phyloP scores from a whole-genome alignment of 2,797 vertebrate species.

The Melanotaenia nigrans region DNA sequence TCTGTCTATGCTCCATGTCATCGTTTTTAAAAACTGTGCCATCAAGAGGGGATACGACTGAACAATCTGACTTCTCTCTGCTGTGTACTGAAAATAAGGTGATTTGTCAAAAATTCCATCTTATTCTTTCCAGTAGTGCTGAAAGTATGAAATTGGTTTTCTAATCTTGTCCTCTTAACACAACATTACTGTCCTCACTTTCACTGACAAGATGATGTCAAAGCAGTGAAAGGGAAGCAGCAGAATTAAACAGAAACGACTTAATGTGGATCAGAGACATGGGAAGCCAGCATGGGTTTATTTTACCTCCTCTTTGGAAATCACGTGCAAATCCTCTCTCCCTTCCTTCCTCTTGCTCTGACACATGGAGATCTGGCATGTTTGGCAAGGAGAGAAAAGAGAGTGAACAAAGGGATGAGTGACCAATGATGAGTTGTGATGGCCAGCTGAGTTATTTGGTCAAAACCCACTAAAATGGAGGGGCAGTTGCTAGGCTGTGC shows the following conservation, averaged over 20 bases:
- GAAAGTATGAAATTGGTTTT: conserved; percentile 10
- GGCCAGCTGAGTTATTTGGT: conserved; percentile 81
- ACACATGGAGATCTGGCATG: conserved; percentile 75
- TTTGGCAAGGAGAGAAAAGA: conserved; percentile 77
- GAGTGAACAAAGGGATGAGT: conserved; percentile 75
- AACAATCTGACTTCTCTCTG: neutral
- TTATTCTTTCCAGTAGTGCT: neutral
- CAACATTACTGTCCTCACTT: conserved; percentile 20
- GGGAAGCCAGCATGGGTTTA: conserved; percentile 58
- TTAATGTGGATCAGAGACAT: conserved; percentile 71
- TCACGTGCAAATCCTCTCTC: conserved; percentile 64
- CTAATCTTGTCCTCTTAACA: conserved; percentile 21
- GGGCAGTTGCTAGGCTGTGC: conserved; percentile 76
- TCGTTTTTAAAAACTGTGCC: neutral
- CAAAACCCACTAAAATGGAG: conserved; percentile 76
- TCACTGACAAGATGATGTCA: conserved; percentile 36
- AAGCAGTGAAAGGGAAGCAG: conserved; percentile 20
- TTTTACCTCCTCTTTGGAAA: conserved; percentile 59
- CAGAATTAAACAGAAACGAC: conserved; percentile 49
- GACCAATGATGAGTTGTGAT: conserved; percentile 68
- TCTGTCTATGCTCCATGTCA: too few relatives aligned
- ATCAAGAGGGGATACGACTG: neutral
- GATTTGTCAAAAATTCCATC: neutral
- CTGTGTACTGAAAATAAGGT: neutral
- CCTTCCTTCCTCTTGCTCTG: conserved; percentile 62